Conservation (phyloP, 2,797 vertebrate genomes). For the Toxotes lorentzi region DNA sequence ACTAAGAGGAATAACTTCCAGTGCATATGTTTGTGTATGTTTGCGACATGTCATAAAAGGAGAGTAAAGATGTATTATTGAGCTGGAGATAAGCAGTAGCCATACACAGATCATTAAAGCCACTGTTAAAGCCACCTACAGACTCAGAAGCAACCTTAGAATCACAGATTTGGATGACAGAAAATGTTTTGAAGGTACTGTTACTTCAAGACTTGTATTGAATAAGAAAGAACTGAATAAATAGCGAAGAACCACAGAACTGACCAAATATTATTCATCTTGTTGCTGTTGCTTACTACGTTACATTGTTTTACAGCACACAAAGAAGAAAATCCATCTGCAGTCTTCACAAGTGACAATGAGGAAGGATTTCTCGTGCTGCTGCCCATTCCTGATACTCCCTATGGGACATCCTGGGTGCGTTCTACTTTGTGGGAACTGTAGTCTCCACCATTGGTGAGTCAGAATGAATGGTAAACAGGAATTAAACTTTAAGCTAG, state of each 20-base stretch:
- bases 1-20: no score
- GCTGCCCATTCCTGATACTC: slow-evolving; percentile 32
- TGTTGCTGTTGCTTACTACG: slow-evolving; percentile 13
- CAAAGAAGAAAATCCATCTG: neutral
- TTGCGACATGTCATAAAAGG: slow-evolving; percentile 60
- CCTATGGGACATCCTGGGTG: slow-evolving; percentile 77
- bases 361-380: slow-evolving; percentile 41
- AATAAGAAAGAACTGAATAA: neutral
- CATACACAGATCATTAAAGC: slow-evolving; percentile 48
- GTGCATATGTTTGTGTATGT: slow-evolving; percentile 26
- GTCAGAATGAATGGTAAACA: slow-evolving; percentile 5
- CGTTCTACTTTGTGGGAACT: slow-evolving; percentile 81
- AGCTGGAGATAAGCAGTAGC: slow-evolving; percentile 62
- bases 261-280: slow-evolving; percentile 7
- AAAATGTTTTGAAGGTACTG: slow-evolving; percentile 9
- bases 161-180: neutral
- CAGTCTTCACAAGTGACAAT: slow-evolving; percentile 22
- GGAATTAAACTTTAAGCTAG: neutral
- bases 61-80: slow-evolving; percentile 65
- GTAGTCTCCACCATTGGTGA: slow-evolving; percentile 81
- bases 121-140: slow-evolving; percentile 22
- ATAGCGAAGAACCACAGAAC: neutral
- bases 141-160: neutral
- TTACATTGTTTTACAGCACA: slow-evolving; percentile 2
- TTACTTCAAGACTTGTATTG: neutral